phyloP scores from a whole-genome alignment of 2,888 invertebrate species.

The Stenotaenia linearis region DNA sequence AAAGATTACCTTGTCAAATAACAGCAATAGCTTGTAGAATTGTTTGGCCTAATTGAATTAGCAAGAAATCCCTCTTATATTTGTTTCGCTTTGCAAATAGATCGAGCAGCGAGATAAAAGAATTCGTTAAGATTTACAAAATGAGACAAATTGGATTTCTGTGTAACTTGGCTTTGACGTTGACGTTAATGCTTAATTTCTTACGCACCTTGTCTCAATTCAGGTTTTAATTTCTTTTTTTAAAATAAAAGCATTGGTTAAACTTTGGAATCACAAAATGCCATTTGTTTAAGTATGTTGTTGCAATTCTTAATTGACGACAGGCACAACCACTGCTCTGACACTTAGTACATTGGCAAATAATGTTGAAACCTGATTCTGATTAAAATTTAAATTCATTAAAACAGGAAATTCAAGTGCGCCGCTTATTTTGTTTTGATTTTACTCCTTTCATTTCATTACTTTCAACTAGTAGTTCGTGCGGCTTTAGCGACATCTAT shows the following conservation, averaged over 20 bases:
- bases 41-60: constrained; percentile 5
- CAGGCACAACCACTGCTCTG: not conserved
- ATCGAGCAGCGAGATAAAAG: not conserved
- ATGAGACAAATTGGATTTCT: not conserved
- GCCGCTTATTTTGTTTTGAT: too few species aligned
- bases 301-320: not conserved
- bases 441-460: too few species aligned
- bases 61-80: not conserved
- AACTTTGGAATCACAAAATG: not conserved
- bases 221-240: not conserved
- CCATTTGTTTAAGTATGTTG: not conserved
- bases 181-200: too few species aligned
- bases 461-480: too few species aligned
- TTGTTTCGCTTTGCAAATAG: not conserved
- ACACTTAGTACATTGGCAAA: not conserved
- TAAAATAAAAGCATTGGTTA: not conserved
- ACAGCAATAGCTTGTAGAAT: not conserved
- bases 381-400: too few species aligned
- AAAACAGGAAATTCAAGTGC: too few species aligned
- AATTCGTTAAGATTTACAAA: not conserved
- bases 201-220: too few species aligned
- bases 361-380: too few species aligned
- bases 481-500: too few species aligned
- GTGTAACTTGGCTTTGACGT: not conserved
- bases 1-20: constrained; percentile 8